Conservation (phyloP, 2,888 invertebrate genomes). For the Mimas tiliae region DNA sequence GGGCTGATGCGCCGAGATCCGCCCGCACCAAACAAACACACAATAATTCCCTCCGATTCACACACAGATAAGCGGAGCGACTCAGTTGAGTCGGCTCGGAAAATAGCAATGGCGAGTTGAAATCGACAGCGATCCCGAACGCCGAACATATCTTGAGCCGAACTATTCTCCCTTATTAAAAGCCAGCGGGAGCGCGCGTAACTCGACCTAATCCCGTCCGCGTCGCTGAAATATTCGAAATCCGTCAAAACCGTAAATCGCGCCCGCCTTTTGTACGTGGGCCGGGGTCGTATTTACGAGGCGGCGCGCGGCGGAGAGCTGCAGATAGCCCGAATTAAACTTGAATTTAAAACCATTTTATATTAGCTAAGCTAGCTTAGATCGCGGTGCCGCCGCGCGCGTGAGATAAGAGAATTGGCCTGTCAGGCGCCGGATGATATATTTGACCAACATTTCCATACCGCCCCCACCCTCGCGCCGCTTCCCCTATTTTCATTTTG, state of each 20-base stretch:
- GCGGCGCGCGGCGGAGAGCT: slow-evolving; percentile 63
- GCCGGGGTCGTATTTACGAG: slow-evolving; percentile 71
- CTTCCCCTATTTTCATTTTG: slow-evolving; percentile 83
- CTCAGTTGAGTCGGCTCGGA: neutral
- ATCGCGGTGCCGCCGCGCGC: slow-evolving; percentile 84
- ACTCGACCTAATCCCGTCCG: slow-evolving; percentile 61
- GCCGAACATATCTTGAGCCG: slow-evolving; percentile 31
- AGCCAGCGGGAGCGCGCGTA: slow-evolving; percentile 54
- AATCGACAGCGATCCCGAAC: neutral
- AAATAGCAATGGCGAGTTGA: neutral
- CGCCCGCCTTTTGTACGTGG: slow-evolving; percentile 74
- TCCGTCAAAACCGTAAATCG: slow-evolving; percentile 83
- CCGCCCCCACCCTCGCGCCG: slow-evolving; percentile 66
- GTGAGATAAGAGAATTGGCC: slow-evolving; percentile 94
- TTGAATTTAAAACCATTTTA: slow-evolving; percentile 85
- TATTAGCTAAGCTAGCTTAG: slow-evolving; percentile 85
- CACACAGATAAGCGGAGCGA: neutral
- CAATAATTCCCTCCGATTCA: neutral
- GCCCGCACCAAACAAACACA: neutral
- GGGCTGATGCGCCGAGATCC: slow-evolving; percentile 1
- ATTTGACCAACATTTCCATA: slow-evolving; percentile 96
- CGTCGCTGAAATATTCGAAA: slow-evolving; percentile 75
- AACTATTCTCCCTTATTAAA: slow-evolving; percentile 68
- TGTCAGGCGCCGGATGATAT: slow-evolving; percentile 95
- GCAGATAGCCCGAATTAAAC: slow-evolving; percentile 83